These are phyloP conservation scores for Megaceryle alcyon DNA, from an alignment of 2,797 vertebrate genomes.

Conservation along the genomic window DNA sequence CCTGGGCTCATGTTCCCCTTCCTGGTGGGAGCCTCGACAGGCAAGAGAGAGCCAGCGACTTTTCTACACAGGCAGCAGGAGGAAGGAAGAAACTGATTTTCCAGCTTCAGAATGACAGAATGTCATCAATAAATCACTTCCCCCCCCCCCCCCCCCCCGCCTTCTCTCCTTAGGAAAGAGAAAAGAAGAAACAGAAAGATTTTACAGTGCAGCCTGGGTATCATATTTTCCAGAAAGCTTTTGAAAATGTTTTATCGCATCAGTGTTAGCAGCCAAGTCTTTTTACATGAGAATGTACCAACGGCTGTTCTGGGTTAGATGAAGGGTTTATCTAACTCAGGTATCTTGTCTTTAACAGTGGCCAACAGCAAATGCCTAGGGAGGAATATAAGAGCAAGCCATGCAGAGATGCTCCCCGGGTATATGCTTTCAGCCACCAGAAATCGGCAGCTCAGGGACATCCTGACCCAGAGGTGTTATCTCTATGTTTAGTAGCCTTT, in stretches of 20 bases:
- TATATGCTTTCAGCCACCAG: slow-evolving; percentile 8
- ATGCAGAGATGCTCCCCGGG: background rate
- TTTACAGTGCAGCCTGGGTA: background rate
- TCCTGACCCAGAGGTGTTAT: slow-evolving; percentile 29
- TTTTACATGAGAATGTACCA: slow-evolving; percentile 42
- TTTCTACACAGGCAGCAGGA: background rate
- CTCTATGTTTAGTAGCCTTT: slow-evolving; percentile 32
- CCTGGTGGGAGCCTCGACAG: background rate
- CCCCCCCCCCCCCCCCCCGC: too few species aligned
- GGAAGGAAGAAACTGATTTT: background rate
- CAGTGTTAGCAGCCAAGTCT: slow-evolving; percentile 50
- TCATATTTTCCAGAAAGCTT: slow-evolving; percentile 10
- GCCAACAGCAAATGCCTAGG: slow-evolving; percentile 22
- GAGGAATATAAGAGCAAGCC: slow-evolving; percentile 28
- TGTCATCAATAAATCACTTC: background rate
- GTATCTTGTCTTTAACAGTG: slow-evolving; percentile 50
- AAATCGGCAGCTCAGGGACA: slow-evolving; percentile 24
- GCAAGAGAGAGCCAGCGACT: background rate
- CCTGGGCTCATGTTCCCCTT: background rate
- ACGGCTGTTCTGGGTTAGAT: background rate
- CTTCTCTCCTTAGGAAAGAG: too few species aligned
- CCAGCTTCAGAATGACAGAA: background rate
- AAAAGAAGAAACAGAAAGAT: background rate
- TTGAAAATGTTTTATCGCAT: slow-evolving; percentile 42
- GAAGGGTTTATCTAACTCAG: slow-evolving; percentile 49